A percentile compares a stretch with the other conserved stretches of the same genome.
Evolutionary conservation across 2,113 vertebrate genomes (phyloP).

Genomic region (Salvelinus sp.): DNA sequence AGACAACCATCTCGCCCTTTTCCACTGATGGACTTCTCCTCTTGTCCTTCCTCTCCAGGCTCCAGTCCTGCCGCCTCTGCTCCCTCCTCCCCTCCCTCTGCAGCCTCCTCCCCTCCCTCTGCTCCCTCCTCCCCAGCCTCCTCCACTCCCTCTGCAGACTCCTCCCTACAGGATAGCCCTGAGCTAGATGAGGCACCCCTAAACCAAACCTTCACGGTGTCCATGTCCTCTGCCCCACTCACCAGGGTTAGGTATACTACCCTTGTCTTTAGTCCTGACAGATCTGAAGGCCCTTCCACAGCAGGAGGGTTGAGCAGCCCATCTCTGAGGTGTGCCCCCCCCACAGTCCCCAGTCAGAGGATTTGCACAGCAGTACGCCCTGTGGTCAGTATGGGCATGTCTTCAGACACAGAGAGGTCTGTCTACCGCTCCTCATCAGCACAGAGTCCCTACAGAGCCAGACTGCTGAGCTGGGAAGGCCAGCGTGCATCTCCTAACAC

Average conservation of each 20-base stretch:
- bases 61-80: too few species aligned
- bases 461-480: neutral
- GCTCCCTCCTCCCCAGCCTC: too few species aligned
- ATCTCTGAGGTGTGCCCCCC: neutral
- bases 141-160: neutral
- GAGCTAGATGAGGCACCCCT: neutral
- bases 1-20: conserved; percentile 1
- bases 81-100: too few species aligned
- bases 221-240: conserved; percentile 1
- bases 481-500: conserved; percentile 30
- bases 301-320: conserved; percentile 3
- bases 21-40: conserved; percentile 51
- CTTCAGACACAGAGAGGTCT: neutral
- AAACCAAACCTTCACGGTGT: conserved; percentile 44
- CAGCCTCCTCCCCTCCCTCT: too few species aligned
- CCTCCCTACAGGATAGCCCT: neutral
- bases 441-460: conserved; percentile 48
- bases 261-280: conserved; percentile 18
- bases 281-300: neutral
- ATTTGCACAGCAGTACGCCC: neutral
- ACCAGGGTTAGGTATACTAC: neutral
- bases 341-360: neutral
- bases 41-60: neutral
- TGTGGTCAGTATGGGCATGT: neutral
- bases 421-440: conserved; percentile 12